Evolutionary conservation across 2,888 invertebrate genomes (phyloP).

Genomic region (Oscheius sp.): DNA sequence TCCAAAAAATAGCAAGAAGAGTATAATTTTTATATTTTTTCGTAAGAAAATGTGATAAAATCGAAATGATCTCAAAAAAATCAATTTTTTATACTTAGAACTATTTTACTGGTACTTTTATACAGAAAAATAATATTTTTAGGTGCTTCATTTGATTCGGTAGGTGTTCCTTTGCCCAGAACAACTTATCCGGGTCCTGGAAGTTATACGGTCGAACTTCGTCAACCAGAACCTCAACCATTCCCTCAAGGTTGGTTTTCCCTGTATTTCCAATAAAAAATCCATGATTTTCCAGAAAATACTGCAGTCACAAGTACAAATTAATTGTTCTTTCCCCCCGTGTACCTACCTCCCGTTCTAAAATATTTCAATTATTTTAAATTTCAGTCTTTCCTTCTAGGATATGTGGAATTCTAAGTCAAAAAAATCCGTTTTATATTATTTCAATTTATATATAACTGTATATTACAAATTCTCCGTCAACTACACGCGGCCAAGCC

Average conservation of each 20-base stretch:
- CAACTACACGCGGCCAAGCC: too few relatives aligned
- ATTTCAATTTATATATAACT: too few relatives aligned
- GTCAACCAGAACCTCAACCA: not conserved
- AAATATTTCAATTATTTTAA: too few relatives aligned
- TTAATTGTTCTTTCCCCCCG: not conserved
- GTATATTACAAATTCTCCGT: too few relatives aligned
- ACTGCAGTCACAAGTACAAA: not conserved
- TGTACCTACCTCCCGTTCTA: not conserved
- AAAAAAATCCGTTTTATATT: not conserved
- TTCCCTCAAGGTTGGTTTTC: not conserved
- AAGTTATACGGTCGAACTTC: not conserved
- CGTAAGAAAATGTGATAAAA: too few relatives aligned
- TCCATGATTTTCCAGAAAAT: not conserved
- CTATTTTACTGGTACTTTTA: too few relatives aligned
- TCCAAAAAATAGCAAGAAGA: too few relatives aligned
- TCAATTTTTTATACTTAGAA: too few relatives aligned
- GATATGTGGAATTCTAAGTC: not conserved
- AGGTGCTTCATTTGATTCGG: not conserved
- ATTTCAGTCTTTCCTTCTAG: too few relatives aligned
- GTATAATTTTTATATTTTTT: too few relatives aligned
- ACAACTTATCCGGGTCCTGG: not conserved
- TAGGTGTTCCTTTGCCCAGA: conserved; percentile 4
- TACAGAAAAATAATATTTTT: not conserved
- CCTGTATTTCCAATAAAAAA: too few relatives aligned
- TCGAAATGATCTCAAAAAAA: too few relatives aligned